A percentile compares a stretch with the other conserved stretches of the same genome.
Evolutionary conservation across 2,113 vertebrate species (phyloP).

Genomic region (Pandion haliaetus): DNA sequence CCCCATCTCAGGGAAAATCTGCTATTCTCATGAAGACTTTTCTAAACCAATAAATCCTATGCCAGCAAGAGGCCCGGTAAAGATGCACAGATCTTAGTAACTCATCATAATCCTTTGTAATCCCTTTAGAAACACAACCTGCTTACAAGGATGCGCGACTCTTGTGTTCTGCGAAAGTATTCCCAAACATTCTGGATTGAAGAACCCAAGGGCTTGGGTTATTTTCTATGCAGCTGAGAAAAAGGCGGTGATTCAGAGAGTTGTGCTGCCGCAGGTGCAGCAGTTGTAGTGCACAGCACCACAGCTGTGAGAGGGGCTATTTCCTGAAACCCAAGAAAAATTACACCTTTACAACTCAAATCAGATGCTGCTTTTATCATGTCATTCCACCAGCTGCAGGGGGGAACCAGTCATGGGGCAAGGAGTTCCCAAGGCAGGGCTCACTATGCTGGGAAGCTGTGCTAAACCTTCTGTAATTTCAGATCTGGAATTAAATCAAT

Average conservation of each 20-base stretch:
- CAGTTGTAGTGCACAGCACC: neutral
- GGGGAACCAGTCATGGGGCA: neutral
- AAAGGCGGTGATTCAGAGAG: neutral
- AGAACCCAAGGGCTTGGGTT: neutral
- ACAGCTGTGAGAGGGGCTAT: neutral
- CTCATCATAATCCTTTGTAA: neutral
- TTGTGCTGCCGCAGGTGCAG: neutral
- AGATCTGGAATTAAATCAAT: neutral
- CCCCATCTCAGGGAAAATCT: neutral
- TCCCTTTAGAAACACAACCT: neutral
- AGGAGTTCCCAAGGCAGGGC: neutral
- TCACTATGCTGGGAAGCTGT: accelerated
- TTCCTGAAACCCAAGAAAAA: neutral
- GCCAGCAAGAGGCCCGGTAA: neutral
- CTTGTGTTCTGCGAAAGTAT: neutral
- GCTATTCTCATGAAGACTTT: neutral
- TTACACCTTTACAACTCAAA: neutral
- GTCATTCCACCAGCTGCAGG: neutral
- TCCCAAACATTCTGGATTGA: neutral
- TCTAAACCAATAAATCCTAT: neutral
- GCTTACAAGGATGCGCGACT: neutral
- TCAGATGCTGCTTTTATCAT: neutral
- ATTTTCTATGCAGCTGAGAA: neutral
- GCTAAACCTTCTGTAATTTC: neutral
- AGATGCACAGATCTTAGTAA: neutral